A percentile compares a stretch with the other conserved stretches of the same genome.
phyloP scores from a whole-genome alignment of 2,113 vertebrate species.

The Centrocercus urophasianus region DNA sequence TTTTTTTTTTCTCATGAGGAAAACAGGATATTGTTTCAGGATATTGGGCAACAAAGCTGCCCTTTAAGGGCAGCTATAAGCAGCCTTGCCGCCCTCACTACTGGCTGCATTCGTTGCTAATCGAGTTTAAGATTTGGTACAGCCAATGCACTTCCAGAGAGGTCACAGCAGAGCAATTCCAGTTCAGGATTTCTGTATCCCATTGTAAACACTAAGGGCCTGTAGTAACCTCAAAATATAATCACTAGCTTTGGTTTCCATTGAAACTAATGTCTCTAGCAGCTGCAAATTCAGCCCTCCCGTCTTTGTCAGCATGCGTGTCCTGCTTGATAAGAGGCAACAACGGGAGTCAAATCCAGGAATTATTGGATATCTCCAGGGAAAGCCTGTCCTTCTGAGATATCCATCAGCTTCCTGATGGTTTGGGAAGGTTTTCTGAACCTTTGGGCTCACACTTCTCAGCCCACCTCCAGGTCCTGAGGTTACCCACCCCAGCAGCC shows the following conservation, averaged over 20 bases:
- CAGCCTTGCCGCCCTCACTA: background rate
- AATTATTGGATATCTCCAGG: slow-evolving; percentile 49
- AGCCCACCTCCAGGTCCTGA: background rate
- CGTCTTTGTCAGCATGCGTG: background rate
- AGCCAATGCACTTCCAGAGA: background rate
- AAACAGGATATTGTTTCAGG: slow-evolving; percentile 70
- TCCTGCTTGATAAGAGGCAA: slow-evolving; percentile 50
- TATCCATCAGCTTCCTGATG: slow-evolving; percentile 39
- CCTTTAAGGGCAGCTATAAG: slow-evolving; percentile 47
- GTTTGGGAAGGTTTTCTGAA: slow-evolving; percentile 29
- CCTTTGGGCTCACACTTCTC: background rate
- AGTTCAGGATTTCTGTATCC: background rate
- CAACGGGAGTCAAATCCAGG: slow-evolving; percentile 8
- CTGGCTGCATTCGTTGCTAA: background rate
- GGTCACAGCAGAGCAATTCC: background rate
- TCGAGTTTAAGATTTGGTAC: background rate
- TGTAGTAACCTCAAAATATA: background rate
- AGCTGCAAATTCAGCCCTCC: background rate
- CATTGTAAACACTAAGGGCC: background rate
- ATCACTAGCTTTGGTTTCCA: background rate
- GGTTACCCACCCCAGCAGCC: background rate
- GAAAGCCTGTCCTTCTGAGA: slow-evolving; percentile 48
- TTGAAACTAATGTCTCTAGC: slow-evolving; percentile 14
- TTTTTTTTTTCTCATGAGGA: slow-evolving; percentile 47
- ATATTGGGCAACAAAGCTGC: slow-evolving; percentile 65